A percentile compares a stretch with the other conserved stretches of the same genome.
Conservation (phyloP, 1,140 invertebrate genomes). For the Lordiphosa collinella region DNA sequence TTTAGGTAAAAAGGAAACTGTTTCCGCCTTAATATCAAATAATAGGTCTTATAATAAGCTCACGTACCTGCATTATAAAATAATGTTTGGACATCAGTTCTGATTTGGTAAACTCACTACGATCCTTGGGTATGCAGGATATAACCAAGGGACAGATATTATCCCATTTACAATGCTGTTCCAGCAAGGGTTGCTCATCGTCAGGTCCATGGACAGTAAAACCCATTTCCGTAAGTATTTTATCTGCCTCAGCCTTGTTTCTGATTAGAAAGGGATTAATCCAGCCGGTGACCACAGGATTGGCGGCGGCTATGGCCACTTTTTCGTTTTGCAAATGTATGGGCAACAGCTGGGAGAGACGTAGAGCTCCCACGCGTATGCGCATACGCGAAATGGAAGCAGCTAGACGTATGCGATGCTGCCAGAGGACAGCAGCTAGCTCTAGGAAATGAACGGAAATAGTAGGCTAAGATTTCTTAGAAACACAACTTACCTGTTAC, state of each 20-base stretch:
- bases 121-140: constrained; percentile 82
- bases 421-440: constrained; percentile 83
- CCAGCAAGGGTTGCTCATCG: constrained; percentile 73
- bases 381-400: constrained; percentile 86
- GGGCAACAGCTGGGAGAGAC: constrained; percentile 84
- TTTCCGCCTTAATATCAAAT: not conserved
- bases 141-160: constrained; percentile 86
- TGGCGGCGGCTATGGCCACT: constrained; percentile 82
- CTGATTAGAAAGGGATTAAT: constrained; percentile 86
- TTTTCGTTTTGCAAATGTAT: constrained; percentile 84
- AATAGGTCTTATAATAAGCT: too few relatives aligned
- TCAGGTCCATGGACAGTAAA: constrained; percentile 67
- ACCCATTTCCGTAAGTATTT: constrained; percentile 52
- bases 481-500: constrained; percentile 63
- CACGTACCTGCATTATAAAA: constrained; percentile 82
- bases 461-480: not conserved
- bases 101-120: constrained; percentile 68
- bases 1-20: not conserved
- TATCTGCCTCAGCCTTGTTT: constrained; percentile 54
- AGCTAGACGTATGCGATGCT: constrained; percentile 83
- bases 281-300: constrained; percentile 86
- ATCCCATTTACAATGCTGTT: constrained; percentile 84
- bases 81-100: constrained; percentile 81
- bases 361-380: constrained; percentile 85
- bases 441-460: constrained; percentile 15